phyloP scores from a whole-genome alignment of 2,888 invertebrate species.

The Lasioglossum figueresi region DNA sequence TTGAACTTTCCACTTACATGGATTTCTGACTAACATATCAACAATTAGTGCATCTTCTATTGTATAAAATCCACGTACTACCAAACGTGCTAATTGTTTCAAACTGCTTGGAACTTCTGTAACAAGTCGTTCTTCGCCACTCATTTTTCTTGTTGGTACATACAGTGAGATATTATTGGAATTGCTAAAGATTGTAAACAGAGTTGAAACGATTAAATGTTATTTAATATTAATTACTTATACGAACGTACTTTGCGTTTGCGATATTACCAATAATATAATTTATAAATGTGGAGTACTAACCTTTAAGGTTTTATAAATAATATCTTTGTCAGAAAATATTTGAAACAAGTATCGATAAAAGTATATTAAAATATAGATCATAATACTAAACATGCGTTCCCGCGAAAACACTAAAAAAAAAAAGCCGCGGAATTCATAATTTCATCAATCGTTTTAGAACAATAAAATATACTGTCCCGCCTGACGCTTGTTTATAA shows the following conservation, averaged over 20 bases:
- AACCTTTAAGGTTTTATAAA: slow-evolving; percentile 51
- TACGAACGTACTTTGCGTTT: neutral
- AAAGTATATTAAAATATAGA: slow-evolving; percentile 32
- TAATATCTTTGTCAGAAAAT: slow-evolving; percentile 37
- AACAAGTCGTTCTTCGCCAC: slow-evolving; percentile 90
- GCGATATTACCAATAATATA: neutral
- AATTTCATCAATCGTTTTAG: slow-evolving; percentile 35
- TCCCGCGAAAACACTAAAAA: slow-evolving; percentile 26
- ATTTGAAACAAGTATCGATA: slow-evolving; percentile 10
- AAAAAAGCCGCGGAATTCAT: slow-evolving; percentile 34
- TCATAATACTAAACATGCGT: slow-evolving; percentile 17
- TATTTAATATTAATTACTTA: neutral
- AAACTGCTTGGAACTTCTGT: slow-evolving; percentile 97
- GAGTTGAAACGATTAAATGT: neutral
- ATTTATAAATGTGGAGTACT: slow-evolving; percentile 14
- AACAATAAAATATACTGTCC: slow-evolving; percentile 15
- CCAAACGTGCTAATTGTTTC: slow-evolving; percentile 95
- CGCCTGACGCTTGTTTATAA: slow-evolving; percentile 58
- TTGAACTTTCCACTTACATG: slow-evolving; percentile 87
- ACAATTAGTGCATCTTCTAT: slow-evolving; percentile 97
- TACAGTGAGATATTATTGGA: slow-evolving; percentile 29
- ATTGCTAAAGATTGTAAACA: slow-evolving; percentile 24
- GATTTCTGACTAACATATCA: slow-evolving; percentile 97
- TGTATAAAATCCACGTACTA: slow-evolving; percentile 96
- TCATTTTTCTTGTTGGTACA: slow-evolving; percentile 77